Evolutionary conservation across 2,888 invertebrate genomes (phyloP), one percentile per base, ranked within the genome.

Genomic region (Tetragnatha montana): DNA sequence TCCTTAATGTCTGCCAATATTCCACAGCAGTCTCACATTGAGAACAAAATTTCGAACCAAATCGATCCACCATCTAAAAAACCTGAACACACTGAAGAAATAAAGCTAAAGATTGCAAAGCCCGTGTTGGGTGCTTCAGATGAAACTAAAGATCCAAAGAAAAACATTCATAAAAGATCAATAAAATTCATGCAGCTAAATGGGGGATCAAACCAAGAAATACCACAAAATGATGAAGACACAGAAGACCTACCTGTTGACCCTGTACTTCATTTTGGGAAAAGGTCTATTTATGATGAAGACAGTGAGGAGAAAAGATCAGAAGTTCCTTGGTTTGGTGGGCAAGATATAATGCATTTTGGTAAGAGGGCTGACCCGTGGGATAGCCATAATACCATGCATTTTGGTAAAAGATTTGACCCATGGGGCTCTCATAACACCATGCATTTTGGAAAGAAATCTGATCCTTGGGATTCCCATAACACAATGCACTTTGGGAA

Each of bases 231-330:
- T 60, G 60, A 60, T 17, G 60, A 60, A 60, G 60, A 60, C 12
- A 12, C 60, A 60, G 60, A 60, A 60, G 60, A 60, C 6, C 17
- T 17, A 60, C 12, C 60, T 4, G 10, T 60, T 17, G 60, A 60
- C 10, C 60, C 60, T 60, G 60, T 60, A 12, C 60, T 89, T 86
- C 89, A 86, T 19, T 89, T 89, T 50, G 89, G 89, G 1, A 89
- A 86, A 74, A 74, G 75, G 49, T 75, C 76, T 8, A 85, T 17
- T 75, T 70, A 19, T 89, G 84, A 60, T 60, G 12, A 82, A 78
- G 10, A 84, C 51, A 4, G 73, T 89, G 78, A 86, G 86, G 78
- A 86, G 86, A 89, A 89, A 17, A 71, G 19, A 21, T 80, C 74
- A 1, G 83, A 88, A 60, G 60, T 6, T 47, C 35, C 7, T 60